Evolutionary conservation across 2,113 vertebrate genomes (phyloP).

Genomic region (Malurus cyaneus): DNA sequence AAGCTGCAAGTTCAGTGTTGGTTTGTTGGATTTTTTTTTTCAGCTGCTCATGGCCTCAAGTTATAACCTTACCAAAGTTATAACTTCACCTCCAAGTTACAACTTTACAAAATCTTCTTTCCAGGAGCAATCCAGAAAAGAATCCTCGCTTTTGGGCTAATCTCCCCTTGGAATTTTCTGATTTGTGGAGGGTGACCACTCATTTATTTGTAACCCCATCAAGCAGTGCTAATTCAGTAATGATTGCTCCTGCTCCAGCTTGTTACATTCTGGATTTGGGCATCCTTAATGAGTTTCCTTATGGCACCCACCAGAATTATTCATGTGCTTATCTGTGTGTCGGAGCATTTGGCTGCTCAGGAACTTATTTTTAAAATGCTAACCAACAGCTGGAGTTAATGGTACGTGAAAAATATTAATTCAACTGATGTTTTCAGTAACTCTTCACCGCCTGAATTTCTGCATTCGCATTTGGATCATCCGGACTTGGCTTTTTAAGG

Average conservation of each 20-base stretch:
- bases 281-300: neutral
- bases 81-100: no score
- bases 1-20: neutral
- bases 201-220: neutral
- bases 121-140: neutral
- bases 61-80: no score
- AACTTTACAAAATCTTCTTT: neutral
- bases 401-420: neutral
- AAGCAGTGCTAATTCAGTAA: neutral
- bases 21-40: neutral
- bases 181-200: neutral
- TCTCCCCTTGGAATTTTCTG: neutral
- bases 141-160: neutral
- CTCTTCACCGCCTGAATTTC: neutral
- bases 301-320: neutral
- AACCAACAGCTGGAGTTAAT: neutral
- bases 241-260: neutral
- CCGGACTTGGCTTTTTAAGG: neutral
- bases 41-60: neutral
- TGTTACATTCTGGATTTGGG: neutral
- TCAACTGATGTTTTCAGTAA: neutral
- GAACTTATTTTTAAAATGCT: neutral
- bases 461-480: neutral
- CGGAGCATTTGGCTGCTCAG: neutral
- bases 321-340: neutral